A percentile compares a stretch with the other conserved stretches of the same genome.
phyloP scores from a whole-genome alignment of 2,113 vertebrate species.

The Montifringilla adamsi region DNA sequence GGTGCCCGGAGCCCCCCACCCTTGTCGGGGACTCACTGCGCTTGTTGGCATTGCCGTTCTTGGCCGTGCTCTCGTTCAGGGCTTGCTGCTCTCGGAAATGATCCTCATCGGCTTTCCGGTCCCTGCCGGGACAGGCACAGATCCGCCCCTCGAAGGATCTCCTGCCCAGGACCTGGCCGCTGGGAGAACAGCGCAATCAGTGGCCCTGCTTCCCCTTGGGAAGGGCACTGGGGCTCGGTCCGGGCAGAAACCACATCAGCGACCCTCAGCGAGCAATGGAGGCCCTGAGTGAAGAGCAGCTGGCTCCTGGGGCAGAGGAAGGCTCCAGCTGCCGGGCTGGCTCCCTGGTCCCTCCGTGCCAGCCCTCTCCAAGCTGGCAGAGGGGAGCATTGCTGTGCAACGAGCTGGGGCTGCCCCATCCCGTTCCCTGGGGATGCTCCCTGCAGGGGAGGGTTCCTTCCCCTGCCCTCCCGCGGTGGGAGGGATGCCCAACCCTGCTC shows the following conservation, averaged over 20 bases:
- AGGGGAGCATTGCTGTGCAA: background rate
- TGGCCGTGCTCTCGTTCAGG: conserved; percentile 85
- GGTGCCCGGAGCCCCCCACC: background rate
- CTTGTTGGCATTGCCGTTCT: conserved; percentile 85
- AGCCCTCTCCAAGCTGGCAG: background rate
- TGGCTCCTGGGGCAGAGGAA: background rate
- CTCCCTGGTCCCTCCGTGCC: fast-evolving
- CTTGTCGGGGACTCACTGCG: background rate
- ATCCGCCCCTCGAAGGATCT: conserved; percentile 86
- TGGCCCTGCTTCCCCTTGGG: background rate
- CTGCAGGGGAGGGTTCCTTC: background rate
- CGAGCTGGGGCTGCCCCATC: background rate
- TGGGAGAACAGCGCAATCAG: background rate
- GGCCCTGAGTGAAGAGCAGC: background rate
- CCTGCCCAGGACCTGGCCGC: conserved; percentile 79
- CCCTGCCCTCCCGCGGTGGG: background rate
- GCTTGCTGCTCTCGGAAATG: conserved; percentile 94
- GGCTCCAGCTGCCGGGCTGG: background rate
- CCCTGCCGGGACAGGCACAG: conserved; percentile 94
- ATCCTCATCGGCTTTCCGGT: conserved; percentile 94
- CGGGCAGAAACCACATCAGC: background rate
- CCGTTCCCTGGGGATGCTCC: background rate
- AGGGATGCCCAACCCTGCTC: background rate
- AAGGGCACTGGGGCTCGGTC: fast-evolving
- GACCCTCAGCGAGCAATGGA: background rate